Conservation (phyloP, 2,888 invertebrate species). For the Allophyes oxyacanthae region DNA sequence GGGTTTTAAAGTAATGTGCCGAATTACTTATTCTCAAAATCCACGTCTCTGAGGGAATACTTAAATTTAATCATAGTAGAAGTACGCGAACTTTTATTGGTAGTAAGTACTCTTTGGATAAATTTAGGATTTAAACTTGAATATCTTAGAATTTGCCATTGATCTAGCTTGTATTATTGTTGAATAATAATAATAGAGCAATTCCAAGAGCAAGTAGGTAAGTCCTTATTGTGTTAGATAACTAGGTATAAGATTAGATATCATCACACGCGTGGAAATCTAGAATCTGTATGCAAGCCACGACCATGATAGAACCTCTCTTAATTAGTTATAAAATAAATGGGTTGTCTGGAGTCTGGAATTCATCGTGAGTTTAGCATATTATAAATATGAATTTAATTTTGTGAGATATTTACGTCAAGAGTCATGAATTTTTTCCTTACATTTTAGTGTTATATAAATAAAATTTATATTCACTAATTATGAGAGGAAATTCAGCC, state of each 20-base stretch:
- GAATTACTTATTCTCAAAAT: too few relatives aligned
- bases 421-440: slow-evolving; percentile 17
- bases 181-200: too few relatives aligned
- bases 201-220: slow-evolving; percentile 13
- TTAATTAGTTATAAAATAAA: slow-evolving; percentile 43
- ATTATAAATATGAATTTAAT: slow-evolving; percentile 37
- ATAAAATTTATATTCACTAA: too few relatives aligned
- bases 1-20: too few relatives aligned
- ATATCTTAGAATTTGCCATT: too few relatives aligned
- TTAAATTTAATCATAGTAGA: too few relatives aligned
- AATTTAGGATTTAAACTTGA: too few relatives aligned
- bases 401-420: slow-evolving; percentile 12
- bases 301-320: slow-evolving; percentile 19
- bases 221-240: neutral
- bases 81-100: too few relatives aligned
- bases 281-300: slow-evolving; percentile 31
- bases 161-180: too few relatives aligned
- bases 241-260: slow-evolving; percentile 16
- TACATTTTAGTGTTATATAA: neutral
- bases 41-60: too few relatives aligned
- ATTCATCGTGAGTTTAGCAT: slow-evolving; percentile 38
- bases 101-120: too few relatives aligned
- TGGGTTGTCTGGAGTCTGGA: slow-evolving; percentile 22
- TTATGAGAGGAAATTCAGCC: too few relatives aligned
- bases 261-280: slow-evolving; percentile 24